A percentile compares a stretch with the other conserved stretches of the same genome.
These are phyloP conservation scores for Ganaspis sp. DNA, from an alignment of 1,140 invertebrate species.

Conservation along the genomic window DNA sequence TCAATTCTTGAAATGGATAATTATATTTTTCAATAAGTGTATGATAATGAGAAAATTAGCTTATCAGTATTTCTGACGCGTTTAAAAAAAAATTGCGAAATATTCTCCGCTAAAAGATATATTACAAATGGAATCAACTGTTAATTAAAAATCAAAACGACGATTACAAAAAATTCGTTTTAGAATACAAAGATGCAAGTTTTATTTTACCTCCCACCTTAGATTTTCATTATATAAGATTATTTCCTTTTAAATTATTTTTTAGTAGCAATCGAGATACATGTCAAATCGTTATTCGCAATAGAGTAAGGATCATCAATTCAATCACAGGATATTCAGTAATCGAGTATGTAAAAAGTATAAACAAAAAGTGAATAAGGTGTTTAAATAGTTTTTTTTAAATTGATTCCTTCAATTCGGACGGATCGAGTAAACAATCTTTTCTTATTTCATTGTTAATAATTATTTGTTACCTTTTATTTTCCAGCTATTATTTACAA, in stretches of 20 bases:
- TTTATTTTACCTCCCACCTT: slow-evolving; percentile 2
- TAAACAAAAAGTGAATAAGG: not conserved
- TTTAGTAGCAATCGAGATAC: not conserved
- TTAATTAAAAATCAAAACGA: not conserved
- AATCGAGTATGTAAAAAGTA: too few relatives aligned
- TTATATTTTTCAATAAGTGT: not conserved
- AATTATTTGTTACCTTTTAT: too few relatives aligned
- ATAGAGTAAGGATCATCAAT: not conserved
- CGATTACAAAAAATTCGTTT: not conserved
- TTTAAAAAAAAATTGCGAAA: not conserved
- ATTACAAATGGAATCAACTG: not conserved
- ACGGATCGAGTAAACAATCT: too few relatives aligned
- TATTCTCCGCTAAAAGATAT: not conserved
- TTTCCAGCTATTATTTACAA: too few relatives aligned
- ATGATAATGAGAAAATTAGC: not conserved
- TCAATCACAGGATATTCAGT: not conserved
- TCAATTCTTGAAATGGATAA: not conserved
- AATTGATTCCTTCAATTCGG: too few relatives aligned
- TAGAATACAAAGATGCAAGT: not conserved
- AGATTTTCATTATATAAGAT: not conserved
- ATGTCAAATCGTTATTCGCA: not conserved
- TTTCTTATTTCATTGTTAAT: too few relatives aligned
- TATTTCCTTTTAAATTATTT: slow-evolving; percentile 5
- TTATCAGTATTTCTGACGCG: not conserved
- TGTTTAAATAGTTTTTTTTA: not conserved